Base-by-base conservation (phyloP, 1,140 invertebrate genomes). In the Agrilus planipennis region DNA sequence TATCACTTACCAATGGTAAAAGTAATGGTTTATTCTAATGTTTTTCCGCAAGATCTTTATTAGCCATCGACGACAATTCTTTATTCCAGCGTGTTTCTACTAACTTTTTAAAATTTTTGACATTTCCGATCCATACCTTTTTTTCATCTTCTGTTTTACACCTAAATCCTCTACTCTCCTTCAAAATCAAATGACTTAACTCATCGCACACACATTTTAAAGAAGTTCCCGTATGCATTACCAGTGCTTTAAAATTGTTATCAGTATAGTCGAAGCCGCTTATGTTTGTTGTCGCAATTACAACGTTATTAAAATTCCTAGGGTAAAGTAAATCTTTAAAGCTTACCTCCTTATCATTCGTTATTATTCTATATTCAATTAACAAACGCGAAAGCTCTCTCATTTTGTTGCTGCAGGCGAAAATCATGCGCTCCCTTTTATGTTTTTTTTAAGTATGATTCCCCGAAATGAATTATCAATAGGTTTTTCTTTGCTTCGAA, bases 301-400 rank as follows among this genome's bases (percentile, higher is more conserved):
- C 14, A 16, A 48, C 20, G 16, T 36, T 27, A 40, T 48, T 34
- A 42, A 49, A 49, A 35, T 49, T 25, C 42, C 35, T 39, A 39
- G 39, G 47, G 36, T 39, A 36, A 17, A 49, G 23, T 35, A 49
- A 2, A 25, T 46, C 41, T 34, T 46, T 46, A 14, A 43, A 35
- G 2, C 5, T 15, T 21, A 47, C 19, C 27, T 41, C 39, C 11
- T 44, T 17, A 42, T 44, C 22, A 42, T 47, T 44, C 9, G 14
- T 22, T 19, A 41, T 32, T 36, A 34, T 19, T 9, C 48, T 20
- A 30, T 21, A 50, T 19, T 20, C 21, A 10, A 47, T 27, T 15
- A 50, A 38, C 21, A 50, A 34, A 11, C 48, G 25, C 23, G 45
- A 39, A n/a, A 50, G 32, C 43, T 50, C 48, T 19, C 45, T 25